A percentile compares a stretch with the other conserved stretches of the same genome.
Conservation (phyloP, 2,113 vertebrate genomes). For the Larimichthys polyactis region DNA sequence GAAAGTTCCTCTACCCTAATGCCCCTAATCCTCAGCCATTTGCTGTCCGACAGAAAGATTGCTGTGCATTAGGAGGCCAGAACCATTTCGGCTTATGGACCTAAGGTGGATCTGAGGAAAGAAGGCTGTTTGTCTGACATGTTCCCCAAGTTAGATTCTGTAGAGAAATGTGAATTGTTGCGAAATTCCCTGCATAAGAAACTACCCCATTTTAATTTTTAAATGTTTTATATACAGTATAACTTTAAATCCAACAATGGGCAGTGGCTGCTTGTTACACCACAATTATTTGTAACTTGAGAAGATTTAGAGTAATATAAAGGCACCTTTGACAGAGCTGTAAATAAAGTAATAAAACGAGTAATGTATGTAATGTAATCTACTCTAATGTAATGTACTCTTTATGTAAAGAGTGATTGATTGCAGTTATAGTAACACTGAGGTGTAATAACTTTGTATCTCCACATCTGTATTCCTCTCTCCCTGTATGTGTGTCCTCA, state of each 20-base stretch:
- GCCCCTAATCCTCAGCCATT: constrained; percentile 80
- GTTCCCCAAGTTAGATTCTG: neutral
- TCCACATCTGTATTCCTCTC: neutral
- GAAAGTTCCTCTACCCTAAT: constrained; percentile 78
- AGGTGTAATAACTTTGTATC: neutral
- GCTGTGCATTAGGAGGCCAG: constrained; percentile 62
- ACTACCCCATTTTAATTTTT: neutral
- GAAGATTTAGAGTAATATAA: neutral
- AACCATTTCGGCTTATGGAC: constrained; percentile 59
- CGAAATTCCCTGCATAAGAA: neutral
- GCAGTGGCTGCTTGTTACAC: neutral
- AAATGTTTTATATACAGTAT: neutral
- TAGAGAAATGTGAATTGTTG: neutral
- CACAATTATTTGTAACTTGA: neutral
- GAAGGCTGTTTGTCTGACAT: neutral
- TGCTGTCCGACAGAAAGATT: constrained; percentile 67
- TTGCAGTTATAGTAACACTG: neutral
- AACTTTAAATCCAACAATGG: neutral
- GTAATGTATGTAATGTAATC: neutral
- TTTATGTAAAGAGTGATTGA: neutral
- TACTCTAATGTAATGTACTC: neutral
- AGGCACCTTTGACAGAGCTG: neutral
- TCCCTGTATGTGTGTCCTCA: neutral
- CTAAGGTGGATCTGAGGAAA: constrained; percentile 35
- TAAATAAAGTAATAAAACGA: neutral